phyloP scores from a whole-genome alignment of 2,888 invertebrate genomes.

The Rosalia funebris region DNA sequence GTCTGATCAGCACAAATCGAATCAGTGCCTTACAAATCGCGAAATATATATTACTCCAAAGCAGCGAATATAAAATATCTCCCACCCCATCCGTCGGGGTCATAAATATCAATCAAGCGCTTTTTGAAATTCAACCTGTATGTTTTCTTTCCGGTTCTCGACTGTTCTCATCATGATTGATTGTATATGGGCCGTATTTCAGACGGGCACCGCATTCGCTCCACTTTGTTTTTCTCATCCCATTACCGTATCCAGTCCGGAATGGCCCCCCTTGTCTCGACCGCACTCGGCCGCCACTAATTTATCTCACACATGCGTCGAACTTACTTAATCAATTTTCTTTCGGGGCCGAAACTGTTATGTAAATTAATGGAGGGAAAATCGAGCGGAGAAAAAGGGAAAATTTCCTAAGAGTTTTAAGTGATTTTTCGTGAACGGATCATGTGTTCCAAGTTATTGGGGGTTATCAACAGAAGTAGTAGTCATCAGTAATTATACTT shows the following conservation, averaged over 20 bases:
- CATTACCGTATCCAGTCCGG: slow-evolving; percentile 33
- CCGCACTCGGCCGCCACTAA: slow-evolving; percentile 21
- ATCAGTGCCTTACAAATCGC: no score
- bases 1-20: no score
- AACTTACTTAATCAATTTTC: slow-evolving; percentile 35
- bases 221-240: slow-evolving; percentile 37
- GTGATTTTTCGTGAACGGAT: neutral
- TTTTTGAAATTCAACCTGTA: slow-evolving; percentile 40
- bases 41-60: neutral
- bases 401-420: neutral
- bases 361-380: slow-evolving; percentile 34
- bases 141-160: slow-evolving; percentile 34
- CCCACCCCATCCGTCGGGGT: slow-evolving; percentile 28
- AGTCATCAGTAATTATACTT: no score
- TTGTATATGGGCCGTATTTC: slow-evolving; percentile 30
- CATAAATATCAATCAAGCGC: slow-evolving; percentile 40
- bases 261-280: slow-evolving; percentile 15
- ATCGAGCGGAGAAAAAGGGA: neutral
- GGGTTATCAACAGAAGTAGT: no score
- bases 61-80: slow-evolving; percentile 18
- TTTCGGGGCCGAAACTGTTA: slow-evolving; percentile 6
- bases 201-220: slow-evolving; percentile 22
- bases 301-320: slow-evolving; percentile 32
- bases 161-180: slow-evolving; percentile 40
- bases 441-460: no score